These are phyloP conservation scores for Notamacropus eugenii DNA, from an alignment of 2,797 vertebrate genomes.

Conservation along the genomic window DNA sequence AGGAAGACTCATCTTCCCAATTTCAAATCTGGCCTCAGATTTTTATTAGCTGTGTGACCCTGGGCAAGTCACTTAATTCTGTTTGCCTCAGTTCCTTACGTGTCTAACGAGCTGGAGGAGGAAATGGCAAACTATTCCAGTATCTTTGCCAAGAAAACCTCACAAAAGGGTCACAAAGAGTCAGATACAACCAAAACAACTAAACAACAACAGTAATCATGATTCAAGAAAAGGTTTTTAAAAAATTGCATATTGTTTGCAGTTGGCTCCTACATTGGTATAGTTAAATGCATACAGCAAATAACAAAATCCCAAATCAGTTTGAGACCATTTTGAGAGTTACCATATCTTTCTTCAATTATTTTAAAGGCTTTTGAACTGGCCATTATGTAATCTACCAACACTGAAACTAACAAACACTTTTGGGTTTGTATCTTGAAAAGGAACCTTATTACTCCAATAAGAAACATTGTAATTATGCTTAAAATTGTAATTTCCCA, in stretches of 20 bases:
- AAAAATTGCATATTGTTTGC: neutral
- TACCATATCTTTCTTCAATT: neutral
- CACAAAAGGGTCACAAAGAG: neutral
- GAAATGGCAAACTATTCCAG: neutral
- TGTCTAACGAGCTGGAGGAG: neutral
- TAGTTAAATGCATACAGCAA: neutral
- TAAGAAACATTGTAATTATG: constrained; percentile 10
- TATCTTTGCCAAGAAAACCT: neutral
- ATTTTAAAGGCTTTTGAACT: neutral
- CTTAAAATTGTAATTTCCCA: constrained; percentile 9
- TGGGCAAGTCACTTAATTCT: neutral
- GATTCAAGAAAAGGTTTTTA: neutral
- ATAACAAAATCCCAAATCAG: neutral
- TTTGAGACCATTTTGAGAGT: neutral
- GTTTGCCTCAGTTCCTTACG: neutral
- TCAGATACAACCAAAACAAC: neutral
- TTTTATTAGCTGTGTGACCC: neutral
- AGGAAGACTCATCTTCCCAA: neutral
- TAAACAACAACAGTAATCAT: neutral
- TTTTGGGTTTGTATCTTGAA: constrained; percentile 27
- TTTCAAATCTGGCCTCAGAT: neutral
- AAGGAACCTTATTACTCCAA: neutral
- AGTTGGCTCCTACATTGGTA: neutral
- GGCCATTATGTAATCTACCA: neutral
- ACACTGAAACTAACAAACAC: constrained; percentile 2